Percentiles rank a stretch among this genome's conserved stretches.
phyloP scores from a whole-genome alignment of 2,113 vertebrate species.

The Crotalus helleri region DNA sequence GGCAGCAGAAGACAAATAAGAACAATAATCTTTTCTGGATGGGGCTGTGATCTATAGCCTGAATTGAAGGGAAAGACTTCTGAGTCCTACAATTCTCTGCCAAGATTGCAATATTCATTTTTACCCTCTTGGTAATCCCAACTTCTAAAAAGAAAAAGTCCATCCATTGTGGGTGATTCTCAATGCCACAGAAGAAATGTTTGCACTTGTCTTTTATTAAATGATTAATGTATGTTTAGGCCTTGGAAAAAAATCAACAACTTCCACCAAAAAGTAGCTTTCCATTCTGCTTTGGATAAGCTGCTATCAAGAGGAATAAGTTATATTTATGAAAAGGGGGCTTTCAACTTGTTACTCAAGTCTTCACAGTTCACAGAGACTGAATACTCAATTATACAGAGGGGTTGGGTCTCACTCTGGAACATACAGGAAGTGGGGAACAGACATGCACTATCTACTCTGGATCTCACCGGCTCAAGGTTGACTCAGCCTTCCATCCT shows the following conservation, averaged over 20 bases:
- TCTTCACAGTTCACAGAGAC: slow-evolving; percentile 55
- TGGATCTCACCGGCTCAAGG: too few relatives aligned
- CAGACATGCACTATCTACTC: slow-evolving; percentile 53
- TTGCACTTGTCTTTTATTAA: slow-evolving; percentile 7
- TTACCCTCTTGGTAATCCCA: neutral
- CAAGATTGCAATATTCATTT: neutral
- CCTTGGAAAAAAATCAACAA: slow-evolving; percentile 17
- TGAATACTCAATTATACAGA: slow-evolving; percentile 56
- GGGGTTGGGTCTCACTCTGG: slow-evolving; percentile 43
- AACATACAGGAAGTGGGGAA: slow-evolving; percentile 36
- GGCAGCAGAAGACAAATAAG: neutral
- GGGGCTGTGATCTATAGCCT: neutral
- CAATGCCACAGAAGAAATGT: neutral
- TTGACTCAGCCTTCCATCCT: too few relatives aligned
- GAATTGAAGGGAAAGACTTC: neutral
- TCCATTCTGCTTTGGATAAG: slow-evolving; percentile 33
- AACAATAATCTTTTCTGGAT: slow-evolving; percentile 7
- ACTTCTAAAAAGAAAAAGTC: neutral
- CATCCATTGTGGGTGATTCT: neutral
- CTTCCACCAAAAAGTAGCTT: slow-evolving; percentile 29
- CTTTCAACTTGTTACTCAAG: slow-evolving; percentile 51
- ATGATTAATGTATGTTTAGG: slow-evolving; percentile 32
- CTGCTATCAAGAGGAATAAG: slow-evolving; percentile 51
- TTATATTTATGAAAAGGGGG: slow-evolving; percentile 52
- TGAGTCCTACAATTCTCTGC: neutral